These are phyloP conservation scores for Drosophila rufa DNA, from an alignment of 1,140 invertebrate species.

Conservation along the genomic window DNA sequence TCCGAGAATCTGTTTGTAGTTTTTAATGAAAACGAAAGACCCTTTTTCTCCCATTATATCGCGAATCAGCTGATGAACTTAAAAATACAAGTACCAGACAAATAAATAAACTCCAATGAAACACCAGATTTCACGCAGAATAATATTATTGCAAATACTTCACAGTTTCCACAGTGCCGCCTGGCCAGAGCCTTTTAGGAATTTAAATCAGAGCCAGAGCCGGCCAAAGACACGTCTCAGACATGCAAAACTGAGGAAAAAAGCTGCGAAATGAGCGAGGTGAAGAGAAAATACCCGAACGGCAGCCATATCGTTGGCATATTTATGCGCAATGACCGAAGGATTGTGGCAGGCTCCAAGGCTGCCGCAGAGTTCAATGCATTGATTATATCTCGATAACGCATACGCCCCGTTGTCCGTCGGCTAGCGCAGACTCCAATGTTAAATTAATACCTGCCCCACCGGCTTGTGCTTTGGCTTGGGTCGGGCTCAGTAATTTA, in stretches of 20 bases:
- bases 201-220: slow-evolving; percentile 51
- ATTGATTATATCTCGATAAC: slow-evolving; percentile 63
- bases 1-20: neutral
- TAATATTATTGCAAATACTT: slow-evolving; percentile 1
- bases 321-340: slow-evolving; percentile 51
- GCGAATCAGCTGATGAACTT: neutral
- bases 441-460: slow-evolving; percentile 58
- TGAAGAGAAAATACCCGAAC: slow-evolving; percentile 17
- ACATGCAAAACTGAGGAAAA: slow-evolving; percentile 52
- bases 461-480: slow-evolving; percentile 7
- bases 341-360: slow-evolving; percentile 31
- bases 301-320: slow-evolving; percentile 57
- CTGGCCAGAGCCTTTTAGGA: slow-evolving; percentile 28
- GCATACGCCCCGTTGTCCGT: slow-evolving; percentile 41
- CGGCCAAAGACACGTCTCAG: slow-evolving; percentile 48
- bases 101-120: neutral
- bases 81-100: neutral
- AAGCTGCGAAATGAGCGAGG: slow-evolving; percentile 11
- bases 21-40: neutral
- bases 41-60: neutral
- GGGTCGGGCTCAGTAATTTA: slow-evolving; percentile 58
- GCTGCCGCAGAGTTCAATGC: slow-evolving; percentile 57
- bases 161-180: slow-evolving; percentile 21
- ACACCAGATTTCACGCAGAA: too few species aligned
- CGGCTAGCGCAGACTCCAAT: slow-evolving; percentile 28